phyloP scores from a whole-genome alignment of 1,140 invertebrate species.

The Oreohelix idahoensis region DNA sequence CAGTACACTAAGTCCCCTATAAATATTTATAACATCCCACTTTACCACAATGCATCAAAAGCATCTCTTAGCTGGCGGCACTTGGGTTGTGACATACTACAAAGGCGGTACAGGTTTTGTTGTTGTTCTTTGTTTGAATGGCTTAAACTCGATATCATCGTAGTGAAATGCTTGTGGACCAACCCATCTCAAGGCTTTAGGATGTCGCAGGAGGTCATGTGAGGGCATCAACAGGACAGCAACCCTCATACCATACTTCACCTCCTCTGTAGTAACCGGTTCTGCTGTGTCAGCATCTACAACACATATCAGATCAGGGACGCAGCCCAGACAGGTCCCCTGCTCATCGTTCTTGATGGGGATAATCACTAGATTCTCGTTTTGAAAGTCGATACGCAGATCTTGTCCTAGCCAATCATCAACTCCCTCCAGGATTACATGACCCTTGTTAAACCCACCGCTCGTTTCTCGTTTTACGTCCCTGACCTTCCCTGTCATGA shows the following conservation, averaged over 20 bases:
- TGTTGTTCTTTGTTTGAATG: conserved; percentile 26
- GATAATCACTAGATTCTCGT: conserved; percentile 63
- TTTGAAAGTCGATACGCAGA: conserved; percentile 63
- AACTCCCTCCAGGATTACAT: conserved; percentile 53
- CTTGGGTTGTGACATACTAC: not conserved
- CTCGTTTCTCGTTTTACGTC: conserved; percentile 61
- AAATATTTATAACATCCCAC: too few species aligned
- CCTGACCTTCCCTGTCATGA: conserved; percentile 60
- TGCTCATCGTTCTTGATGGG: conserved; percentile 22
- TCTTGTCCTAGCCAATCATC: conserved; percentile 46
- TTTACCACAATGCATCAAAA: too few species aligned
- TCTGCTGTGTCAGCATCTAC: conserved; percentile 64
- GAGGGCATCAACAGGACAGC: conserved; percentile 58
- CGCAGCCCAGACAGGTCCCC: conserved; percentile 49
- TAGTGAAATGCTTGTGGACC: conserved; percentile 67
- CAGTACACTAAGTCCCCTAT: too few species aligned
- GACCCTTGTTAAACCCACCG: conserved; percentile 63
- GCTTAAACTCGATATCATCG: conserved; percentile 45
- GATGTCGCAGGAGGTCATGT: conserved; percentile 48
- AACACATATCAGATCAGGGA: conserved; percentile 65
- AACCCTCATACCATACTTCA: conserved; percentile 63
- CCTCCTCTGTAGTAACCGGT: conserved; percentile 62
- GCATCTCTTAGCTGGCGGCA: too few species aligned
- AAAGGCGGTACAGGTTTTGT: conserved; percentile 2
- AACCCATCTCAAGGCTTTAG: conserved; percentile 57